Evolutionary conservation across 2,888 invertebrate genomes (phyloP).

Genomic region (Ariolimax columbianus): DNA sequence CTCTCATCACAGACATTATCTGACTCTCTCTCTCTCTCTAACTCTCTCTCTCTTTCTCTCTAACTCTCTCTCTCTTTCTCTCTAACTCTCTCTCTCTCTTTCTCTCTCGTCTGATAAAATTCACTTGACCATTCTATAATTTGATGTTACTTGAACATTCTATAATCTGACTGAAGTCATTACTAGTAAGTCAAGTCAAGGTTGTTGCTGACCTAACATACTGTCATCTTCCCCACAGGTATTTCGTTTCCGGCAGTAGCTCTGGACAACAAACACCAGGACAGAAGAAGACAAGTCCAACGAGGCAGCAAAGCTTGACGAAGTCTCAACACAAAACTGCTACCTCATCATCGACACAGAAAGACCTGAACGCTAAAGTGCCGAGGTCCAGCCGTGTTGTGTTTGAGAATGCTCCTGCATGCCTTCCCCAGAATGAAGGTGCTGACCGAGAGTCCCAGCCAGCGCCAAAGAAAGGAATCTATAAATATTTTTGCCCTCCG

Average conservation of each 20-base stretch:
- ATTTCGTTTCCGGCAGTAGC: background rate
- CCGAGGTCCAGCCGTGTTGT: constrained; percentile 15
- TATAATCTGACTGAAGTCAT: too few relatives aligned
- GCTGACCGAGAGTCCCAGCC: background rate
- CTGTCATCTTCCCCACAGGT: constrained; percentile 20
- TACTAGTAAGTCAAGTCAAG: too few relatives aligned
- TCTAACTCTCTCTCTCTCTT: too few relatives aligned
- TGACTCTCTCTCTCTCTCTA: too few relatives aligned
- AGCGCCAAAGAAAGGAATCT: background rate
- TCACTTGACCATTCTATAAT: too few relatives aligned
- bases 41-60: too few relatives aligned
- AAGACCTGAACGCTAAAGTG: background rate
- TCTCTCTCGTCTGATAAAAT: too few relatives aligned
- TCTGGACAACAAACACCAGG: background rate
- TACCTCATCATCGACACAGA: background rate
- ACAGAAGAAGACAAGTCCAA: background rate
- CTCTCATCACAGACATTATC: too few relatives aligned
- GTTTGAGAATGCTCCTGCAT: constrained; percentile 34
- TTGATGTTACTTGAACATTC: too few relatives aligned
- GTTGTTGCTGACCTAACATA: too few relatives aligned
- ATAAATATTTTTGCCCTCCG: background rate
- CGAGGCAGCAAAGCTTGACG: background rate
- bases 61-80: too few relatives aligned
- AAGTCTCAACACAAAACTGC: background rate
- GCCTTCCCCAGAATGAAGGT: background rate